These are phyloP conservation scores for Grammomys dolichurus DNA, from an alignment of 2,113 vertebrate species.

Conservation along the genomic window DNA sequence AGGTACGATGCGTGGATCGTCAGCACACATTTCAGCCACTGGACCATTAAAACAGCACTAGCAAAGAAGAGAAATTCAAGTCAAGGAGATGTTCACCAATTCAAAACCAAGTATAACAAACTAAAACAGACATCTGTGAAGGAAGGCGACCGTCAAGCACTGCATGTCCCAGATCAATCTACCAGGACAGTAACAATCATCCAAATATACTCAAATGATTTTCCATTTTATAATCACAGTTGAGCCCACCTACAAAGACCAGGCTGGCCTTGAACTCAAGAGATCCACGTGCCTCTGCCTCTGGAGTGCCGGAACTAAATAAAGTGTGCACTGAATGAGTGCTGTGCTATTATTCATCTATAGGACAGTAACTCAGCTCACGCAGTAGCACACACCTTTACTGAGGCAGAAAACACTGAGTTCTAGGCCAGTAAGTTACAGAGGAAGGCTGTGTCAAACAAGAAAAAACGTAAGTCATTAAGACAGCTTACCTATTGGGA, in stretches of 20 bases:
- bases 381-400: neutral
- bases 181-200: neutral
- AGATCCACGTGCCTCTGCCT: too few relatives aligned
- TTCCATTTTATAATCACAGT: neutral
- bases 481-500: conserved; percentile 90
- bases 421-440: neutral
- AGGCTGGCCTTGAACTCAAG: neutral
- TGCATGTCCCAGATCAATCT: neutral
- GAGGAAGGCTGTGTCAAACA: neutral
- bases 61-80: conserved; percentile 39
- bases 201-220: neutral
- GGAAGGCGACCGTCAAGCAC: neutral
- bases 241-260: neutral
- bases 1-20: conserved; percentile 96
- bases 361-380: neutral
- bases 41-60: conserved; percentile 95
- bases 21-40: conserved; percentile 96
- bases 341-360: neutral
- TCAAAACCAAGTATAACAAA: conserved; percentile 15
- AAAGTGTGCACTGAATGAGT: too few relatives aligned
- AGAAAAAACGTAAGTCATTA: neutral
- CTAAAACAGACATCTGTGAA: neutral
- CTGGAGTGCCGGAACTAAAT: too few relatives aligned
- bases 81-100: neutral
- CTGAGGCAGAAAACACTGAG: neutral